Evolutionary conservation across 2,113 vertebrate genomes (phyloP).

Genomic region (Dissostichus mawsoni): DNA sequence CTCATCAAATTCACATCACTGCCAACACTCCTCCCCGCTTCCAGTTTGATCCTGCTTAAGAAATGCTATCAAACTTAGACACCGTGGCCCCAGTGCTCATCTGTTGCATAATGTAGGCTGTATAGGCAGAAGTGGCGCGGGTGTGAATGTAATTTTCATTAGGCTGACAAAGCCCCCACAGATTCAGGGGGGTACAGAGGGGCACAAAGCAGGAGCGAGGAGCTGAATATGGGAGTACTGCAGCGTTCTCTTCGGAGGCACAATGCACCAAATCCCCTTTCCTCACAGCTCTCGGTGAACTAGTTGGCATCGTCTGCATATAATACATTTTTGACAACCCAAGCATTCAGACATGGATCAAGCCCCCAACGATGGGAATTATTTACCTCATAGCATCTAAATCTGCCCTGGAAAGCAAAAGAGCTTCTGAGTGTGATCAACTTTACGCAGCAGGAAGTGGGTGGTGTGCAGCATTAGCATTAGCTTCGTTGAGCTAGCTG

Average conservation of each 20-base stretch:
- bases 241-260: constrained; percentile 54
- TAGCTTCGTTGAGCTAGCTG: constrained; percentile 59
- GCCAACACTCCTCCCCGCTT: constrained; percentile 71
- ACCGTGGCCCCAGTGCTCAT: constrained; percentile 78
- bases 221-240: constrained; percentile 64
- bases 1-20: constrained; percentile 83
- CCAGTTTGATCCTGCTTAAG: constrained; percentile 78
- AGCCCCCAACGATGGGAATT: constrained; percentile 49
- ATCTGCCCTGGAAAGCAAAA: constrained; percentile 25
- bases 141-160: constrained; percentile 81
- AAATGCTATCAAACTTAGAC: constrained; percentile 80
- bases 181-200: constrained; percentile 57
- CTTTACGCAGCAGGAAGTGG: constrained; percentile 24
- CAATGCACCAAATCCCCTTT: constrained; percentile 63
- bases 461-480: constrained; percentile 33
- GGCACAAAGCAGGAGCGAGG: constrained; percentile 56
- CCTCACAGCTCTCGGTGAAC: constrained; percentile 74
- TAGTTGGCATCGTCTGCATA: constrained; percentile 56
- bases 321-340: constrained; percentile 72
- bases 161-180: constrained; percentile 70
- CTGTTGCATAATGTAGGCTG: constrained; percentile 83
- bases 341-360: constrained; percentile 56
- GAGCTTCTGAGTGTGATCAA: constrained; percentile 32
- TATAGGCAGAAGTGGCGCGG: constrained; percentile 70
- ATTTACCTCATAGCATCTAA: constrained; percentile 50